phyloP scores from a whole-genome alignment of 2,888 invertebrate species.

The Eubasilissa splendida region DNA sequence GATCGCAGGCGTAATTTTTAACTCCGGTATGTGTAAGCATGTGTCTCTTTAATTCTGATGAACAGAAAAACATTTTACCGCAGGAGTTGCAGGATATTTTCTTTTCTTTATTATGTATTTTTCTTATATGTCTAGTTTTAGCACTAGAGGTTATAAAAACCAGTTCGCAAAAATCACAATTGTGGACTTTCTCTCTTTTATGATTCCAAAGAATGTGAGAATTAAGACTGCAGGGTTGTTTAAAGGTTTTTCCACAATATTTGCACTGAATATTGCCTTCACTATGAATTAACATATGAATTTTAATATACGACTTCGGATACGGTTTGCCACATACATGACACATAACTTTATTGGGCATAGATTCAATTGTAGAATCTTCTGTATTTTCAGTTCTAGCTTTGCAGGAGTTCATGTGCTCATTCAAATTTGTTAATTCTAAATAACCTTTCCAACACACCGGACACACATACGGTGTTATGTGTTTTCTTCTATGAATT shows the following conservation, averaged over 20 bases:
- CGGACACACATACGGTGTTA: constrained; percentile 68
- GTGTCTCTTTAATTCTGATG: constrained; percentile 63
- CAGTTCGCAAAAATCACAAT: constrained; percentile 70
- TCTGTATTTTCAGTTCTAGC: constrained; percentile 22
- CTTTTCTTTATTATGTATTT: constrained; percentile 70
- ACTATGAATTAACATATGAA: constrained; percentile 70
- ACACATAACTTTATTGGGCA: constrained; percentile 58
- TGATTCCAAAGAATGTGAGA: constrained; percentile 71
- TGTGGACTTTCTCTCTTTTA: constrained; percentile 68
- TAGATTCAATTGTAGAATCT: neutral
- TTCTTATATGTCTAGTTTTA: constrained; percentile 68
- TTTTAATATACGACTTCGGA: constrained; percentile 68
- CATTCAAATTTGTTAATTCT: constrained; percentile 62
- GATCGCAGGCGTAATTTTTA: constrained; percentile 70
- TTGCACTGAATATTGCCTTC: constrained; percentile 67
- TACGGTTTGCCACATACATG: constrained; percentile 72
- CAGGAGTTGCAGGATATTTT: constrained; percentile 70
- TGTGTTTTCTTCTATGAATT: constrained; percentile 67
- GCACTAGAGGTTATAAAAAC: constrained; percentile 70
- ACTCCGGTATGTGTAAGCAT: constrained; percentile 69
- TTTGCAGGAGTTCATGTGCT: constrained; percentile 63
- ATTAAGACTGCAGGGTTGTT: constrained; percentile 69
- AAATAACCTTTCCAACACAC: constrained; percentile 70
- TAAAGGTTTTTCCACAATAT: constrained; percentile 70
- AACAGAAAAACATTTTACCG: constrained; percentile 62